Evolutionary conservation across 2,888 invertebrate species (phyloP), one percentile per base, ranked within the genome.

Genomic region (Phalera bucephala): DNA sequence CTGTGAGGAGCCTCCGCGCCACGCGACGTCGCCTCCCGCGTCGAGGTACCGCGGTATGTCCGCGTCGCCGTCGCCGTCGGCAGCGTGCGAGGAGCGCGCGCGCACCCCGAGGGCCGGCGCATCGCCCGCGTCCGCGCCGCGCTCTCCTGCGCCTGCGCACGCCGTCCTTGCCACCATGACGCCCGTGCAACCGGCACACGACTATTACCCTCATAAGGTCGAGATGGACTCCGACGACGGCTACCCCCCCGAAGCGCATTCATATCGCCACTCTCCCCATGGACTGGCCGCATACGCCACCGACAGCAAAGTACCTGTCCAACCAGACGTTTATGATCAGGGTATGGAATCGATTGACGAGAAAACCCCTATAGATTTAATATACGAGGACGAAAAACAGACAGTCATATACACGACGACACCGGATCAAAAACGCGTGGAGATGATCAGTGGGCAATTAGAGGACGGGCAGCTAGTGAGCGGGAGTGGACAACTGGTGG

Each of bases 151-250:
- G 91, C 75, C 93, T 88, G 83, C 94, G 92, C 61, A 94, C 61
- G 92, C 94, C 48, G 94, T 96, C 83, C 91, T 96, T 56, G 95
- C 95, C 53, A 96, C 95, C 67, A 96, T 96, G 96, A 96, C 95
- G 45, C 95, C 96, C 38, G 96, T 96, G 52, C 87, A 86, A 60
- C 95, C 95, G n/a, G 95, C 95, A 21, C 91, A 95, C 62, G 95
- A 95, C 67, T 91, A 89, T 64, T 90, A 90, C 65, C 87, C 88
- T 36, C 90, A 90, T 69, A 90, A 93, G 63, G 92, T 92, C 40
- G 93, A 93, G 66, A 91, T 92, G 90, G 92, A 92, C 65, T 90
- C 91, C 38, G 90, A 90, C 55, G 90, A 90, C 40, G 92, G 91
- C 42, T 91, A 92, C 64, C 91, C 91, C 13, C 93, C 93, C 64